These are phyloP conservation scores for Erythrocercus mccallii DNA, from an alignment of 2,113 vertebrate species.

Conservation along the genomic window DNA sequence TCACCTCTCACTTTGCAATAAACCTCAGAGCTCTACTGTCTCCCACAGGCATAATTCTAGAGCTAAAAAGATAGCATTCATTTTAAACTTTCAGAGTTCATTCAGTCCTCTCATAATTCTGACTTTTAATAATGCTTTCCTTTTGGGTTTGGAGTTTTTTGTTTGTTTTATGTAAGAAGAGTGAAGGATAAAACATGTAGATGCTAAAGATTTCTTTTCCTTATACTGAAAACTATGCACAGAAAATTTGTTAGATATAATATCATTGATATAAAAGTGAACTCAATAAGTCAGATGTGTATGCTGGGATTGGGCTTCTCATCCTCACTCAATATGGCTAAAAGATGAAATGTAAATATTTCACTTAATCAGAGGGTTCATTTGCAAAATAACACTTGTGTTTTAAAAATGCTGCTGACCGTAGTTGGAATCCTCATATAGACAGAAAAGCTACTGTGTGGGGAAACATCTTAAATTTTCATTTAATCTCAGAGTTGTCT, in stretches of 20 bases:
- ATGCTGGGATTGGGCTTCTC: not conserved
- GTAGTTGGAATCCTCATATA: not conserved
- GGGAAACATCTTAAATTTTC: not conserved
- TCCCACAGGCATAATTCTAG: not conserved
- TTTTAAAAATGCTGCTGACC: not conserved
- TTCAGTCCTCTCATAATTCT: not conserved
- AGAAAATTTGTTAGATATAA: not conserved
- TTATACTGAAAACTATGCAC: not conserved
- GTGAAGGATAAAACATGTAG: not conserved
- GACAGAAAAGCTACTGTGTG: not conserved
- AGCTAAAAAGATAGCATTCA: not conserved
- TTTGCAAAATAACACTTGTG: not conserved
- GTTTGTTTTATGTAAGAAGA: not conserved
- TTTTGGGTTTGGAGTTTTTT: not conserved
- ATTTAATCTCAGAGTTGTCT: not conserved
- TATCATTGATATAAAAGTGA: not conserved
- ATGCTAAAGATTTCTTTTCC: not conserved
- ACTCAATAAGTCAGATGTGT: not conserved
- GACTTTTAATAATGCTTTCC: not conserved
- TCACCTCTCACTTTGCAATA: not conserved
- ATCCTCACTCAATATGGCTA: not conserved
- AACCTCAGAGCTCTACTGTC: not conserved
- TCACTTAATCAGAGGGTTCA: not conserved
- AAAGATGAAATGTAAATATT: not conserved
- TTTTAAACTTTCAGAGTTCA: not conserved